These are phyloP conservation scores for Thymelicus sylvestris DNA, from an alignment of 2,888 invertebrate species.

Conservation along the genomic window DNA sequence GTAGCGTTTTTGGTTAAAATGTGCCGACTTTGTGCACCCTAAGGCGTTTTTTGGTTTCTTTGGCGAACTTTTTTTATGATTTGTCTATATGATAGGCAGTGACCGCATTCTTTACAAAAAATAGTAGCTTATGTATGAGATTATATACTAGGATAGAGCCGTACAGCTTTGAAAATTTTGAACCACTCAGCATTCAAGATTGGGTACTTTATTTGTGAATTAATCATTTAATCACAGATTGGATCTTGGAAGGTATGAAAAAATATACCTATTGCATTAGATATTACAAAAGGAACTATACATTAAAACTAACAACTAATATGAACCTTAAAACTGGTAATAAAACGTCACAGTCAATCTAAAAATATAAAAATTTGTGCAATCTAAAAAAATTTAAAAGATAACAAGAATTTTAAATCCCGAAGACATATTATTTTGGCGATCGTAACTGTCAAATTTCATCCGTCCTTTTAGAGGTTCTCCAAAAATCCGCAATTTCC, in stretches of 20 bases:
- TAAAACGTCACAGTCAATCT: no score
- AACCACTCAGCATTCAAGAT: background rate
- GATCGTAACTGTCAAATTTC: slow-evolving; percentile 51
- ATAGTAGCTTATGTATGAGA: background rate
- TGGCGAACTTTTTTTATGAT: slow-evolving; percentile 52
- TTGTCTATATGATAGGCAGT: slow-evolving; percentile 47
- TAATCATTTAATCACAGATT: no score
- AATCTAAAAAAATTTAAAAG: slow-evolving; percentile 9
- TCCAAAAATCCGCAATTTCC: slow-evolving; percentile 75
- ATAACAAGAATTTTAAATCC: slow-evolving; percentile 21
- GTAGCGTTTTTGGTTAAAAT: slow-evolving; percentile 54
- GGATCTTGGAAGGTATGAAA: no score
- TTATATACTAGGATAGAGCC: background rate
- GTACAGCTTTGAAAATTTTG: background rate
- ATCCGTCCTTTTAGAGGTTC: slow-evolving; percentile 60
- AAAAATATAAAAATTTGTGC: slow-evolving; percentile 21
- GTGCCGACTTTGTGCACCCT: slow-evolving; percentile 50
- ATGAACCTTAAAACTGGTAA: no score
- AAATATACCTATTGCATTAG: no score
- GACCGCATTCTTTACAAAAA: slow-evolving; percentile 47
- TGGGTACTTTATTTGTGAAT: no score
- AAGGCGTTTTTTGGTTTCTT: slow-evolving; percentile 54
- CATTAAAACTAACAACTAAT: no score
- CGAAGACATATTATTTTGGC: slow-evolving; percentile 38
- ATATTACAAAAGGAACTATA: no score